These are phyloP conservation scores for Cetoscarus ocellatus DNA, from an alignment of 2,797 vertebrate species.

Conservation along the genomic window DNA sequence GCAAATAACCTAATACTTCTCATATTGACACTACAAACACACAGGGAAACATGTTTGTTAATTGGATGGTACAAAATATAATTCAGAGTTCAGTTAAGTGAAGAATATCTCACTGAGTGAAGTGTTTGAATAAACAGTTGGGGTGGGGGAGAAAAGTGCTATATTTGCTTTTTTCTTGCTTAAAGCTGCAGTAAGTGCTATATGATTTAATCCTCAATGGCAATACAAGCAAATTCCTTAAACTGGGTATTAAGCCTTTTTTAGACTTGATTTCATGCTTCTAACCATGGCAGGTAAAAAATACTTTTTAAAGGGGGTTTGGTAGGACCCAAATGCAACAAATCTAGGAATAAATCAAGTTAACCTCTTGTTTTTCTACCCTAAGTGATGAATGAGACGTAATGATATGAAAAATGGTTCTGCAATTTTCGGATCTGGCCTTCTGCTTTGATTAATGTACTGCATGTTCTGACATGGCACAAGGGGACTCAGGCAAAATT, in stretches of 20 bases:
- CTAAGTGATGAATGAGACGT: background rate
- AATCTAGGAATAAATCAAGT: background rate
- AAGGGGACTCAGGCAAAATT: conserved; percentile 72
- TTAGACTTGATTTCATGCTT: conserved; percentile 2
- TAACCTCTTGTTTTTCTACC: background rate
- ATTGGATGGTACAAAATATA: background rate
- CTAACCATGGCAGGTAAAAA: conserved; percentile 4
- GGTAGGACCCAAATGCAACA: conserved; percentile 11
- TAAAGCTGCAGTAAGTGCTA: conserved; percentile 10
- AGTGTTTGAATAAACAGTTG: background rate
- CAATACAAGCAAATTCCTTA: background rate
- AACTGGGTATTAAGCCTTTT: background rate
- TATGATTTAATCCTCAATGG: background rate
- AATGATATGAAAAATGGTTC: conserved; percentile 4
- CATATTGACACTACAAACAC: background rate
- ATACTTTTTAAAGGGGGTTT: background rate
- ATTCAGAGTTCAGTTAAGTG: background rate
- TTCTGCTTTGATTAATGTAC: conserved; percentile 46
- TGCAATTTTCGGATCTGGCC: conserved; percentile 22
- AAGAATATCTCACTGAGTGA: background rate
- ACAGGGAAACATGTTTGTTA: background rate
- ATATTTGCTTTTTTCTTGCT: background rate
- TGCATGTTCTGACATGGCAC: conserved; percentile 71
- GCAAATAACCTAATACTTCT: conserved; percentile 2
- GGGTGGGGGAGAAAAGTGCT: conserved; percentile 7